Evolutionary conservation across 2,113 vertebrate genomes (phyloP).

Genomic region (Perca fluviatilis): DNA sequence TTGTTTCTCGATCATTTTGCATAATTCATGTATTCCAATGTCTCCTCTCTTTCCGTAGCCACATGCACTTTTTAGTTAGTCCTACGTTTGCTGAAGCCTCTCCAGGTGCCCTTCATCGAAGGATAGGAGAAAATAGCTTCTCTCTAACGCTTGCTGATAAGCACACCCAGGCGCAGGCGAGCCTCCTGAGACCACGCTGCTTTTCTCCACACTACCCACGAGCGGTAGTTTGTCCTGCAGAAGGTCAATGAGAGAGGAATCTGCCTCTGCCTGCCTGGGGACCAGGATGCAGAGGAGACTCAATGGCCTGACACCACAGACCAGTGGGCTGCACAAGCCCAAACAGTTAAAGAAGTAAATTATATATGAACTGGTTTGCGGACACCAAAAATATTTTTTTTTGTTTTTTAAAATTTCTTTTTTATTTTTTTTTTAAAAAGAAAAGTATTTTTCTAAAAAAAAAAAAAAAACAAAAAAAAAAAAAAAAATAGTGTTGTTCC

Average conservation of each 20-base stretch:
- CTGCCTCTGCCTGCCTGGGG: constrained; percentile 59
- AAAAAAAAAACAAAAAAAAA: no score
- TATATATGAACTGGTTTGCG: constrained; percentile 64
- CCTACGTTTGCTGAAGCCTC: constrained; percentile 52
- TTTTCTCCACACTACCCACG: constrained; percentile 57
- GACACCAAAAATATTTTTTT: no score
- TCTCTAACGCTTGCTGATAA: constrained; percentile 71
- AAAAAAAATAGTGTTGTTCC: no score
- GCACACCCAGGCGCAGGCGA: constrained; percentile 55
- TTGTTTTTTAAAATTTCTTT: no score
- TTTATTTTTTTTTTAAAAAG: no score
- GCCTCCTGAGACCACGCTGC: constrained; percentile 77
- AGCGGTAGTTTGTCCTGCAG: constrained; percentile 56
- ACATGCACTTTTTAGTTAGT: constrained; percentile 14
- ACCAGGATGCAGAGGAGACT: constrained; percentile 52
- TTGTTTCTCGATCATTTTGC: constrained; percentile 7
- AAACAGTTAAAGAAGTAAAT: constrained; percentile 57
- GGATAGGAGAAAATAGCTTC: constrained; percentile 69
- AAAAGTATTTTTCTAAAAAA: no score
- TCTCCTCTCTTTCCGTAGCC: constrained; percentile 16
- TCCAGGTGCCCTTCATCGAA: constrained; percentile 78
- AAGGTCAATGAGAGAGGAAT: constrained; percentile 75
- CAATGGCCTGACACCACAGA: constrained; percentile 56
- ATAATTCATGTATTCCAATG: constrained; percentile 35
- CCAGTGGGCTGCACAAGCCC: constrained; percentile 33